Evolutionary conservation across 2,113 vertebrate species (phyloP).

Genomic region (Labeo rohita): DNA sequence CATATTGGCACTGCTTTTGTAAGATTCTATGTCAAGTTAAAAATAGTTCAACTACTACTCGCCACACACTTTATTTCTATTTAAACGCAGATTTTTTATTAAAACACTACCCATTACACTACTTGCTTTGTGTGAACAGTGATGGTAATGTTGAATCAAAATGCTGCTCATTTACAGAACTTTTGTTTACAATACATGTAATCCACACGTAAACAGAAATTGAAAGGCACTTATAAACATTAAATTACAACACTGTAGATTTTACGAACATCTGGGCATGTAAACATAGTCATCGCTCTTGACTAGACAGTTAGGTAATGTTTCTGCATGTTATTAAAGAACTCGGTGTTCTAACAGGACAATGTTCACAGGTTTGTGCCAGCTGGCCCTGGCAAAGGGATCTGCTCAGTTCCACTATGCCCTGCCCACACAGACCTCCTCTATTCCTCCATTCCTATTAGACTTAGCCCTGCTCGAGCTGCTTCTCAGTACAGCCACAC

Average conservation of each 20-base stretch:
- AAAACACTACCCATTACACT: neutral
- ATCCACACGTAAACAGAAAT: neutral
- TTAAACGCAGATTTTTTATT: neutral
- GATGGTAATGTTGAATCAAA: neutral
- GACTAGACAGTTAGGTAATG: conserved; percentile 7
- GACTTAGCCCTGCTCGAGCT: neutral
- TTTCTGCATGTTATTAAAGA: conserved; percentile 1
- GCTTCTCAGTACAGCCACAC: neutral
- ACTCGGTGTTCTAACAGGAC: conserved; percentile 7
- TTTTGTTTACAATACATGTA: neutral
- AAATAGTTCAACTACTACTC: too few species aligned
- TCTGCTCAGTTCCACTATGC: conserved; percentile 24
- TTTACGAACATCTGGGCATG: neutral
- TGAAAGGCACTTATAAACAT: neutral
- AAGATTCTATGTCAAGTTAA: too few species aligned
- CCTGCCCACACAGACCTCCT: conserved; percentile 21
- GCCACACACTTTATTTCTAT: neutral
- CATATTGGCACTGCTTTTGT: too few species aligned
- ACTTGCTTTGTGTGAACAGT: neutral
- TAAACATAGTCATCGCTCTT: neutral
- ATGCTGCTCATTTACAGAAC: neutral
- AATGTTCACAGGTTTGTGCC: conserved; percentile 6
- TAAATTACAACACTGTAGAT: neutral
- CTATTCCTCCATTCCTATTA: neutral
- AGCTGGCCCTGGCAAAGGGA: conserved; percentile 28